Base-by-base conservation (phyloP, 2,113 vertebrate species). In the Corydoras maculifer region DNA sequence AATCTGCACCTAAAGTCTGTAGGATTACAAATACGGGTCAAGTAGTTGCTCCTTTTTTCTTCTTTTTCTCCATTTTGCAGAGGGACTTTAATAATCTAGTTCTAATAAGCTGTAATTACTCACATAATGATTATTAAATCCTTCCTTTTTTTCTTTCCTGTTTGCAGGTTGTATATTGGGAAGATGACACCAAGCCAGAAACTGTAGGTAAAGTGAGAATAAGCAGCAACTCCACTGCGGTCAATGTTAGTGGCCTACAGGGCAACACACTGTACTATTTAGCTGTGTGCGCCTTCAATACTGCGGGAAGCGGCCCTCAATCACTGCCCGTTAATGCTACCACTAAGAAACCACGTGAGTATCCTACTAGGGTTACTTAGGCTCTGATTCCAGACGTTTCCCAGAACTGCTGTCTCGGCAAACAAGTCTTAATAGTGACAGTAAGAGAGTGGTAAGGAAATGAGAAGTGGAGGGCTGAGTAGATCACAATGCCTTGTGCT, bases 301-400 rank as follows among this genome's bases (percentile, higher is more conserved):
- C 93, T 0, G 95, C 94, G 0, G 96, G 96, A 3, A 81, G 92
- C 0, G 94, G 96, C 15, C 93, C 94, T 9, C 94, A 93, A 58
- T 95, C 93, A 0, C 79, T 77, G 57, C 91, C 93, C 0, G 91
- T 95, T 58, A 98, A 95, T 62, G 87, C 88, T 67, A 98, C 95
- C 78, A 98, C 96, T 30, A 95, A 92, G 88, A 97, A 96, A 82
- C 91, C 91, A 71, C 93, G 96, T 98, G 86, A 84, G 96, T 93
- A 72, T 0, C 55, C 53, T 55, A 49, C 11, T 31, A 58, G 32
- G 51, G 62, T 69, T 60, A 62, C 50, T 25, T 59, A 61, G 49
- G 50, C 43, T 15, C 14, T 63, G 13, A 25, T 50, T 65, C 51
- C 50, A 62, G 32, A 48, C 5, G 14, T 13, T 62, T 69, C 53